Evolutionary conservation across 2,113 vertebrate genomes (phyloP), one percentile per base, ranked within the genome.

Genomic region (Scolopax mira): DNA sequence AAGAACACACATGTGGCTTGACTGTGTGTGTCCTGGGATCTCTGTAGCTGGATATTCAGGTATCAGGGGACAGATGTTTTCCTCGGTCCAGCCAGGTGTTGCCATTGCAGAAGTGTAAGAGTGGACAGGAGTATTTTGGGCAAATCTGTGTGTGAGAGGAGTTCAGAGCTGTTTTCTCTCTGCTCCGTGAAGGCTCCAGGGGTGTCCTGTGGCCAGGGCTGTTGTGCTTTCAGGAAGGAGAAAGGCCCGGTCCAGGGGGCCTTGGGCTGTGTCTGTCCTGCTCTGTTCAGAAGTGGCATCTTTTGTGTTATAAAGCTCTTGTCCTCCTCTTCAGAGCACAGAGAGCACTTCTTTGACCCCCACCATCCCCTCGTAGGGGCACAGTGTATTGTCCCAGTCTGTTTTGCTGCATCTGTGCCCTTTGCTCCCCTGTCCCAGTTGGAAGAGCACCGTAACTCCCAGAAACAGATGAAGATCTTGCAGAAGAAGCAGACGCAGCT

Each of bases 401-500:
- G 15, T 39, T 48, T 51, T n/a, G 58, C 92, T 77, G 11, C 62
- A 46, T 27, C 46, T 48, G 4, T 54, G 19, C 64, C 74, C 66
- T 83, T 6, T 89, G 41, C 74, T 74, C 48, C 61, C 35, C 30
- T 31, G 1, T 78, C 21, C 23, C 77, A 99, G 99, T 95, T 99
- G 97, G 99, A 99, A 18, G 99, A 99, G 96, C 99, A 99, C 78
- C 98, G 99, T 1, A 99, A 98, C 90, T 98, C 99, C 1, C 99
- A 99, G 98, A 99, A 99, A 72, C 99, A 99, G 97, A 99, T 99
- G 99, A 98, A 98, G 77, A 98, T 96, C 61, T 93, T 99, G 92
- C 99, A 99, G 98, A 99, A 99, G 98, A 99, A 99, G 97, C 99
- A 99, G 98, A 98, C 95, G 7, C 99, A 99, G 98, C 96, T 99